These are phyloP conservation scores for Sphaeramia orbicularis DNA, from an alignment of 2,797 vertebrate species.

Conservation along the genomic window DNA sequence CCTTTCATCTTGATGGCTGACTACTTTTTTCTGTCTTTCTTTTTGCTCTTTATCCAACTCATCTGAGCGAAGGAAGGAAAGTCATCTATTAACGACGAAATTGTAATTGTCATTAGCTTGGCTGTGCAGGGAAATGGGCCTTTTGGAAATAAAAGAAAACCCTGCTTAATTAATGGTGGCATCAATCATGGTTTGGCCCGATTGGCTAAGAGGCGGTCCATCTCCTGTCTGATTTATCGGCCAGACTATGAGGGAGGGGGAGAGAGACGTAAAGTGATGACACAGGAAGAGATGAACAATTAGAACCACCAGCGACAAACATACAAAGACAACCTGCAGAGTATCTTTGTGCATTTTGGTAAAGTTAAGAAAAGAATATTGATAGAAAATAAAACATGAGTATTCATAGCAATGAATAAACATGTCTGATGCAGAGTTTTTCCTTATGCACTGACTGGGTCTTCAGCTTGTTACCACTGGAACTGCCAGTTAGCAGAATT, in stretches of 20 bases:
- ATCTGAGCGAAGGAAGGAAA: constrained; percentile 51
- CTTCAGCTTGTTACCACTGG: no score
- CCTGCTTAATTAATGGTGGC: constrained; percentile 69
- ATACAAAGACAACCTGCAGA: constrained; percentile 47
- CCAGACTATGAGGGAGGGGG: constrained; percentile 25
- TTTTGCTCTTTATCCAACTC: constrained; percentile 32
- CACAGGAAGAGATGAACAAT: constrained; percentile 29
- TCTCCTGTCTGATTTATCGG: constrained; percentile 67
- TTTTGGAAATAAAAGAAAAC: constrained; percentile 74
- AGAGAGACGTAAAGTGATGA: constrained; percentile 47
- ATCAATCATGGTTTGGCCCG: constrained; percentile 68
- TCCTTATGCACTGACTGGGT: no score
- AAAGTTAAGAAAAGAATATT: background rate
- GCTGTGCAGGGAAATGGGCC: constrained; percentile 55
- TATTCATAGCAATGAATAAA: background rate
- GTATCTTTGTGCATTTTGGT: background rate
- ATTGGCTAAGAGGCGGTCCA: constrained; percentile 64
- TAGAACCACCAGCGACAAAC: background rate
- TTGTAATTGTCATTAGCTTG: constrained; percentile 61
- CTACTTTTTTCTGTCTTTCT: constrained; percentile 12
- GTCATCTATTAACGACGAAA: constrained; percentile 62
- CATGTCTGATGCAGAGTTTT: background rate
- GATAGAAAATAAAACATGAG: background rate
- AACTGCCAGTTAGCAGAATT: no score
- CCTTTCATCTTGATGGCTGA: constrained; percentile 28